A percentile compares a stretch with the other conserved stretches of the same genome.
phyloP scores from a whole-genome alignment of 1,140 invertebrate species.

The Dryas iulia region DNA sequence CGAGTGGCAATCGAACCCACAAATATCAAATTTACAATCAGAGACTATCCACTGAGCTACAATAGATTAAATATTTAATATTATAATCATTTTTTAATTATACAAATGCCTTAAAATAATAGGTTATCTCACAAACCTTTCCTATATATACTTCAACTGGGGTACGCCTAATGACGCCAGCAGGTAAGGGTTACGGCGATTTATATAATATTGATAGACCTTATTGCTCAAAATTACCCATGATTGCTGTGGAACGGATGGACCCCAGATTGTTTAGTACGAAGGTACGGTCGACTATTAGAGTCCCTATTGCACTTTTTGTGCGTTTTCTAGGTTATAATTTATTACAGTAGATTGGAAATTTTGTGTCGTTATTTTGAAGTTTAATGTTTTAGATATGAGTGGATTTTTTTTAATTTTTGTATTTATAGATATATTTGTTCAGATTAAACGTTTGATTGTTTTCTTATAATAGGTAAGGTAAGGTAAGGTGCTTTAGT shows the following conservation, averaged over 20 bases:
- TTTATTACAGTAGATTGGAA: neutral
- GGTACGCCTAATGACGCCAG: conserved; percentile 24
- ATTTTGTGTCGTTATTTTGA: neutral
- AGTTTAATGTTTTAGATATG: neutral
- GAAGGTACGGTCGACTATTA: neutral
- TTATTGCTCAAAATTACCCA: conserved; percentile 73
- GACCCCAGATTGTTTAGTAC: conserved; percentile 39
- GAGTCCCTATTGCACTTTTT: neutral
- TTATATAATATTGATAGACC: conserved; percentile 74
- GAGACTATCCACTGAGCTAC: no score
- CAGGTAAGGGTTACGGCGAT: conserved; percentile 57
- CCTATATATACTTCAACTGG: neutral
- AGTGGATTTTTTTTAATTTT: neutral
- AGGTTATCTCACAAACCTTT: neutral
- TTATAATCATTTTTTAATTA: neutral
- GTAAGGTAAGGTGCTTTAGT: no score
- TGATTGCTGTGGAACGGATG: conserved; percentile 53
- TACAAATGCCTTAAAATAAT: neutral
- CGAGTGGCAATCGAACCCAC: no score
- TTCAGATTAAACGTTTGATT: no score
- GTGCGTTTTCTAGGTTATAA: neutral
- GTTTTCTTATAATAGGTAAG: no score
- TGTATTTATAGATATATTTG: no score
- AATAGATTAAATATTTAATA: neutral
- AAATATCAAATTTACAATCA: no score